phyloP scores from a whole-genome alignment of 2,888 invertebrate species.

The Nomada ruficornis region DNA sequence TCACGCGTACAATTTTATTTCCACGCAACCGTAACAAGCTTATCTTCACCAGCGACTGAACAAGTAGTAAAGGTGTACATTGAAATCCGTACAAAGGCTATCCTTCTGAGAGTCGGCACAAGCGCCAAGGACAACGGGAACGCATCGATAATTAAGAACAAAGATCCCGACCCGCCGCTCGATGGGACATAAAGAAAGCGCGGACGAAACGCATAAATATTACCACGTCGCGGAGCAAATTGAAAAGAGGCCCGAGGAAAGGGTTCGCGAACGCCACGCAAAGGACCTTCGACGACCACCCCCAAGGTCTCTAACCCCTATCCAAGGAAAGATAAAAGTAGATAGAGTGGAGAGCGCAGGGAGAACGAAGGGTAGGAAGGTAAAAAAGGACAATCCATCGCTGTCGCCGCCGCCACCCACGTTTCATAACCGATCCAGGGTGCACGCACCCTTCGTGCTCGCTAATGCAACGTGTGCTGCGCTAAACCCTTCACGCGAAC shows the following conservation, averaged over 20 bases:
- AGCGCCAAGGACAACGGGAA: neutral
- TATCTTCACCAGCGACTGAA: too few species aligned
- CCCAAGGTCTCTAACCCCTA: constrained; percentile 10
- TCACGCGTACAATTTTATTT: neutral
- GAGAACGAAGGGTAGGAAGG: neutral
- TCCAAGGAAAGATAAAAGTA: constrained; percentile 48
- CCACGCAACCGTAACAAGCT: too few species aligned
- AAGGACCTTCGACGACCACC: constrained; percentile 53
- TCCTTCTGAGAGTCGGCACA: too few species aligned
- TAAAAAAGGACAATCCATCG: constrained; percentile 59
- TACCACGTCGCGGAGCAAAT: constrained; percentile 1
- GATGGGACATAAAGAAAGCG: neutral
- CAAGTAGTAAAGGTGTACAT: too few species aligned
- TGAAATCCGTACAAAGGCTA: too few species aligned
- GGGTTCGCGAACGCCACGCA: neutral
- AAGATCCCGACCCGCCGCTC: neutral
- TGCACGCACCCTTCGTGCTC: constrained; percentile 41
- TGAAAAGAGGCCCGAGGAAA: constrained; percentile 6
- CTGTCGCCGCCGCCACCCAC: constrained; percentile 35
- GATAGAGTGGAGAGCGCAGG: constrained; percentile 32
- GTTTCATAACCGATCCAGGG: constrained; percentile 39
- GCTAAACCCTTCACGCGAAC: constrained; percentile 47
- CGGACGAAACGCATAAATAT: constrained; percentile 26
- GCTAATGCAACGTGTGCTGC: constrained; percentile 32
- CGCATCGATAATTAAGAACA: neutral